Evolutionary conservation across 2,113 vertebrate species (phyloP), one percentile per base, ranked within the genome.

Genomic region (Microcebus murinus): DNA sequence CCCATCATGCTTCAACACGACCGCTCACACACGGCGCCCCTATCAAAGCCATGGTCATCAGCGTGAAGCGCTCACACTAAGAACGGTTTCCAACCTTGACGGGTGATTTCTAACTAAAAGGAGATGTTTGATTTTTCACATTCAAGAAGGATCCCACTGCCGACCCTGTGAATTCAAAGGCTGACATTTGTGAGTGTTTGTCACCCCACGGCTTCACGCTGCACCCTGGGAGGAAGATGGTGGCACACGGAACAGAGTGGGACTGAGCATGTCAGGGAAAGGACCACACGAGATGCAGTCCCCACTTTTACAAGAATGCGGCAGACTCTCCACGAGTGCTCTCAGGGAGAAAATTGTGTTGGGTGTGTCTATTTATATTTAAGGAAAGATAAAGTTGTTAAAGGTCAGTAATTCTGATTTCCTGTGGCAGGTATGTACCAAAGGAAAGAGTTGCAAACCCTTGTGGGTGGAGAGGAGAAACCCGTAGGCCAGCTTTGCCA

Each of bases 211-310:
- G 29, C 23, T 25, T 91, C 29, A 3, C 4, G 1, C 68, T 15
- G 20, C 13, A 20, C 12, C 18, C 34, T 2, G 3, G 27, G 42
- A 81, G 27, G 70, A 21, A 27, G 42, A 42, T 39, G 15, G 52
- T 39, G 8, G 17, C 23, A 21, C 0, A 1, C 42, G 50, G 61
- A 63, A 29, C 61, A 27, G 25, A 63, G 65, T 8, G 45, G 68
- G 42, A 50, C 4, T 1, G 25, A 77, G 39, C 0, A 0, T 21
- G 21, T 29, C 48, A 9, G 48, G 15, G 10, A 55, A 77, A 55
- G 55, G 55, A 39, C 1, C 6, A 42, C 0, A 4, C 0, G 5
- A 5, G 63, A 50, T 29, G 8, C 23, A 4, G 11, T 59, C 21
- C 27, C 52, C 4, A 2, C 31, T 85, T 67, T 29, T 83, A 34